Conservation (phyloP, 2,888 invertebrate species). For the Arrhopalites spinosus region DNA sequence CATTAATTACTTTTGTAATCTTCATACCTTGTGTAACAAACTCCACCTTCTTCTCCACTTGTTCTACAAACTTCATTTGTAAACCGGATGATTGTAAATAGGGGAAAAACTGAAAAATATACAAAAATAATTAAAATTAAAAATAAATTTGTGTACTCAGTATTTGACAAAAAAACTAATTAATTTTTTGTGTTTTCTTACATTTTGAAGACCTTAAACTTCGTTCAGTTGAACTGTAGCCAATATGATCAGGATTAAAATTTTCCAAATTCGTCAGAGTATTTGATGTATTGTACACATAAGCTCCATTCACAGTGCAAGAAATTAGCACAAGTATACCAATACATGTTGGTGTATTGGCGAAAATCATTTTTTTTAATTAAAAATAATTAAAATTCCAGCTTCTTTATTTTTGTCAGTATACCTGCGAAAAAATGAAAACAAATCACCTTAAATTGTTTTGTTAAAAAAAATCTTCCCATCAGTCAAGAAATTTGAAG, state of each 20-base stretch:
- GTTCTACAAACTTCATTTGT: conserved; percentile 64
- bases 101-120: conserved; percentile 49
- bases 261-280: background rate
- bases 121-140: background rate
- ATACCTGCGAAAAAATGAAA: background rate
- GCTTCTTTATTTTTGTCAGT: too few relatives aligned
- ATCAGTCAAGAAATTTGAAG: too few relatives aligned
- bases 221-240: conserved; percentile 38
- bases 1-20: background rate
- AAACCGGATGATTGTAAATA: conserved; percentile 64
- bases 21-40: conserved; percentile 51
- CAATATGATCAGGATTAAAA: background rate
- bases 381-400: background rate
- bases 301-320: background rate
- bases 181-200: conserved; percentile 25
- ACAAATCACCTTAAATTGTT: too few relatives aligned
- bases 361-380: background rate
- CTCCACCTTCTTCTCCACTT: conserved; percentile 48
- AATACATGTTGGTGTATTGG: background rate
- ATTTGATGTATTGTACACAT: background rate
- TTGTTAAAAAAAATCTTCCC: too few relatives aligned
- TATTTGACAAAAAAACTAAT: background rate
- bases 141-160: background rate
- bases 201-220: conserved; percentile 48
- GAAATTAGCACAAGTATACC: background rate